Base-by-base conservation (phyloP, 1,140 invertebrate genomes). In the Pseudobourletiella spinata region DNA sequence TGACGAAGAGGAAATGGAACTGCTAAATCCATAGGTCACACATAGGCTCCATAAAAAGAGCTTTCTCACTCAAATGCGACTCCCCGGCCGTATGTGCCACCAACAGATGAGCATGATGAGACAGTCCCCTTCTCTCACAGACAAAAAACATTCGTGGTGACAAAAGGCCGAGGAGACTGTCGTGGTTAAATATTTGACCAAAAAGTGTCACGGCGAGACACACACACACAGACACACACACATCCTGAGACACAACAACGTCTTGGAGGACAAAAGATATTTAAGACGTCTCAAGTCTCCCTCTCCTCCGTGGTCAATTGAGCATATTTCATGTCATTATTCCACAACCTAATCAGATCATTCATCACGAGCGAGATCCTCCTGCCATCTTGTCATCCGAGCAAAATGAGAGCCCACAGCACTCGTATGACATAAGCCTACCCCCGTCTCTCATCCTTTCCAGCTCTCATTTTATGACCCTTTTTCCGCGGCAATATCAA, bases 1-100 rank as follows among this genome's bases (percentile, higher is more conserved):
- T 51, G 48, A 51, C 48, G 48, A 51, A 51, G 28, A 51, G 48
- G 48, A 51, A 51, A 51, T 51, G 48, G 44, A 46, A 51, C 25
- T 26, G 4, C 22, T 51, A 51, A 51, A 51, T 51, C 48, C 48
- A 51, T 51, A 51, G 48, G 48, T 51, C 48, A 51, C 48, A 51
- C 48, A 51, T 51, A 26, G 25, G 48, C 24, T 24, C 22, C 48
- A 25, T 51, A 51, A 51, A 51, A 51, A 51, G 6, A 51, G 24
- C 48, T 51, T 51, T 51, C 48, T 51, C 48, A 51, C 48, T 51
- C 24, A 51, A 25, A 51, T 51, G 48, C 28, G 48, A 51, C 44
- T 48, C 22, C 14, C 6, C 14, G 44, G 18, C 44, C n/a, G 35
- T n/a, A n/a, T n/a, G n/a, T n/a, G n/a, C n/a, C n/a, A n/a, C n/a